Percentiles rank a stretch among this genome's conserved stretches.
phyloP scores from a whole-genome alignment of 92 coral and sea anemone species.

The Epizoanthus rinbou region DNA sequence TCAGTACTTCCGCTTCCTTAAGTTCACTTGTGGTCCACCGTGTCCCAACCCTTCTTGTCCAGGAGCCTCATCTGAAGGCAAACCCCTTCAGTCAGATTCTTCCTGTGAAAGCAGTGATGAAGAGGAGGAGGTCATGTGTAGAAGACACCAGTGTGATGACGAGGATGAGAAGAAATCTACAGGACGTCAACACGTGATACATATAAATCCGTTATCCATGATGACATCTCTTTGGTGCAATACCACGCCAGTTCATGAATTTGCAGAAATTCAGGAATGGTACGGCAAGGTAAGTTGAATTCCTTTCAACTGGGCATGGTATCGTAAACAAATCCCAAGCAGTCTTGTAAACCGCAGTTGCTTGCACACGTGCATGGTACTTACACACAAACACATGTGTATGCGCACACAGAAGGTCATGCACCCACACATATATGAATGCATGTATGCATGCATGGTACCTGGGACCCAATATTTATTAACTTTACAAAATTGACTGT shows the following conservation, averaged over 20 bases:
- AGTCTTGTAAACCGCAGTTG: too few species aligned
- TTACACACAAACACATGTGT: too few species aligned
- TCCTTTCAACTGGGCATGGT: too few species aligned
- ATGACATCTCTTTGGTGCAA: conserved; percentile 74
- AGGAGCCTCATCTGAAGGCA: conserved; percentile 59
- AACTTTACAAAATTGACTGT: too few species aligned
- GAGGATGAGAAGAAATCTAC: not conserved
- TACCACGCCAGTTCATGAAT: conserved; percentile 56
- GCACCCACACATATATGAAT: too few species aligned
- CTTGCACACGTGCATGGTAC: too few species aligned
- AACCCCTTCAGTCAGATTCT: conserved; percentile 44
- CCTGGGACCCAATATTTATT: too few species aligned
- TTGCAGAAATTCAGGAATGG: conserved; percentile 56
- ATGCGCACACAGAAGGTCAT: too few species aligned
- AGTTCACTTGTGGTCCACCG: conserved; percentile 64
- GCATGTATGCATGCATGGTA: too few species aligned
- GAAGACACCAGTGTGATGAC: not conserved
- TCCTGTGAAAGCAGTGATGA: conserved; percentile 59
- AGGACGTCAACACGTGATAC: conserved; percentile 66
- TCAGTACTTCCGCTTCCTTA: conserved; percentile 65
- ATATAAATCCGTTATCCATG: conserved; percentile 46
- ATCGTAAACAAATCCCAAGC: too few species aligned
- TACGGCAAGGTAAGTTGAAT: conserved; percentile 36
- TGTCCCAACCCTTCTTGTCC: conserved; percentile 75
- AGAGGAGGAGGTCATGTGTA: not conserved